These are phyloP conservation scores for Scomber scombrus DNA, from an alignment of 2,113 vertebrate species.

Conservation along the genomic window DNA sequence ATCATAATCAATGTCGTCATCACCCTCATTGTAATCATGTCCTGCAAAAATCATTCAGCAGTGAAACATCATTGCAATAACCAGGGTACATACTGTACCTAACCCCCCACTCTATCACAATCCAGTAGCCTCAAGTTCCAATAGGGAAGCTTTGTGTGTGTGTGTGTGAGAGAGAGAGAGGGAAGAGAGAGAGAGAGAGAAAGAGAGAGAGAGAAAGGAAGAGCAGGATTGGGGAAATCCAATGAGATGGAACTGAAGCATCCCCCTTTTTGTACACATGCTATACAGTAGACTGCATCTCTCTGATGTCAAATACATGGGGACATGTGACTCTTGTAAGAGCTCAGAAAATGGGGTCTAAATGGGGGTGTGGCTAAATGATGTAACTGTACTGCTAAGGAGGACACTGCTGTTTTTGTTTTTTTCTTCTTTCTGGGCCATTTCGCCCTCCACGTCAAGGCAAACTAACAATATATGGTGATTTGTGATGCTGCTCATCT, in stretches of 20 bases:
- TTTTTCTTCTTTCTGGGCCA: not conserved
- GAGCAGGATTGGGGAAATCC: constrained; percentile 37
- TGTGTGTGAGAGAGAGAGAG: not conserved
- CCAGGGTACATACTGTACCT: constrained; percentile 54
- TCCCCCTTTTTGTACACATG: constrained; percentile 46
- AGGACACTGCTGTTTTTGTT: constrained; percentile 33
- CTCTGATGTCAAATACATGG: constrained; percentile 70
- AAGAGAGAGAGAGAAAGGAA: constrained; percentile 10
- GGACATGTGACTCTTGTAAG: constrained; percentile 50
- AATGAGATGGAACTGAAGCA: constrained; percentile 52
- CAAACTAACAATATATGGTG: constrained; percentile 34
- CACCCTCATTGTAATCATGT: constrained; percentile 23
- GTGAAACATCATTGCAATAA: constrained; percentile 31
- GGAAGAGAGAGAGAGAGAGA: constrained; percentile 12
- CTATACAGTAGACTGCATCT: constrained; percentile 25
- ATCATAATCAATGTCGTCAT: constrained; percentile 47
- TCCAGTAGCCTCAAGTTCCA: constrained; percentile 56
- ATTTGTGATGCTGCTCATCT: constrained; percentile 39
- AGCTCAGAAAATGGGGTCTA: constrained; percentile 62
- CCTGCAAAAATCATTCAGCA: constrained; percentile 15
- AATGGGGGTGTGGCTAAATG: constrained; percentile 49
- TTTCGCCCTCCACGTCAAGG: constrained; percentile 26
- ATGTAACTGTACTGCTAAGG: constrained; percentile 48
- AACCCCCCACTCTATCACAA: constrained; percentile 46
- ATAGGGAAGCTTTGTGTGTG: constrained; percentile 31